Conservation (phyloP, 2,888 invertebrate genomes). For the Stegophylla sp. region DNA sequence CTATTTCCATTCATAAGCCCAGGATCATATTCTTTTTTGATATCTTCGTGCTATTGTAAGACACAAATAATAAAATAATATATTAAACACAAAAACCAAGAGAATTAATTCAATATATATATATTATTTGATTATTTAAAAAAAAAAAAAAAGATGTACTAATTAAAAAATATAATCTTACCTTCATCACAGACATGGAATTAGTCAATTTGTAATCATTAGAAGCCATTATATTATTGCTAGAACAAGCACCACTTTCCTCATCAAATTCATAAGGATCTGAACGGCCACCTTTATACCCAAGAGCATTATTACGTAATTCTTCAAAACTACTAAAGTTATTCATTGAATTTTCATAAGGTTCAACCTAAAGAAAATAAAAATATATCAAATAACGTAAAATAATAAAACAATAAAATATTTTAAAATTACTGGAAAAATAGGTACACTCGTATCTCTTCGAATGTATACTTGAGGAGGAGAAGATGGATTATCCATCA, state of each 20-base stretch:
- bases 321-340: constrained; percentile 53
- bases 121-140: background rate
- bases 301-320: constrained; percentile 51
- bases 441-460: constrained; percentile 49
- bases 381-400: background rate
- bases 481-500: constrained; percentile 37
- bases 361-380: constrained; percentile 34
- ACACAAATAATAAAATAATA: background rate
- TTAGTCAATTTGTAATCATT: constrained; percentile 45
- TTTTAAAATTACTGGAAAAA: constrained; percentile 45
- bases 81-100: background rate
- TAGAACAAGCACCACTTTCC: constrained; percentile 65
- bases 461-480: constrained; percentile 56
- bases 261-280: constrained; percentile 80
- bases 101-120: background rate
- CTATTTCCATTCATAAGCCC: constrained; percentile 53
- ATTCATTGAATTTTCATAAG: constrained; percentile 45
- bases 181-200: constrained; percentile 51
- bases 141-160: background rate
- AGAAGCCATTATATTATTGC: constrained; percentile 35
- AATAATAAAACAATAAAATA: background rate
- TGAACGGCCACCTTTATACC: constrained; percentile 62
- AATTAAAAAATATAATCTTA: background rate
- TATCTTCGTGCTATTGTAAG: constrained; percentile 33
- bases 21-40: constrained; percentile 56